These are phyloP conservation scores for Eumeta japonica DNA, from an alignment of 1,140 invertebrate genomes.

Conservation along the genomic window DNA sequence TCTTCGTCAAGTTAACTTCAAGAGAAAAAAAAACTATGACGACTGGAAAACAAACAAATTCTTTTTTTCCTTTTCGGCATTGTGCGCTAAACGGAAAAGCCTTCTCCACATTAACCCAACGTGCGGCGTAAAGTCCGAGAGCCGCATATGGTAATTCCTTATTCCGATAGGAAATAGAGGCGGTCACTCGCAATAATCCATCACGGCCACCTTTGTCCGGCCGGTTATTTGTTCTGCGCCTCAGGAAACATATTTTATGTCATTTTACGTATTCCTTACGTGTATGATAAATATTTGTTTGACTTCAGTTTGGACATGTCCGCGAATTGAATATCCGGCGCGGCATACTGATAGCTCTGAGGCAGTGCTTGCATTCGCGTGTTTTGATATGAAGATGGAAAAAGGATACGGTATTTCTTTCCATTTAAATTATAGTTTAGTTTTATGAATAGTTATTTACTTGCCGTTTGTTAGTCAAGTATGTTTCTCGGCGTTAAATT, in stretches of 20 bases:
- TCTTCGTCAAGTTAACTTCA: no score
- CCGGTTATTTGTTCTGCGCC: conserved; percentile 37
- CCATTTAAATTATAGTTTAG: no score
- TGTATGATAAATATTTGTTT: conserved; percentile 57
- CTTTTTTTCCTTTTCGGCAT: no score
- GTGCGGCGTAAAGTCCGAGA: conserved; percentile 22
- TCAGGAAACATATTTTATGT: conserved; percentile 38
- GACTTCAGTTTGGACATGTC: conserved; percentile 42
- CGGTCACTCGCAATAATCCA: conserved; percentile 56
- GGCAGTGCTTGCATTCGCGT: no score
- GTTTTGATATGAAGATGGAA: no score
- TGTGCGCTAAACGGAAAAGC: no score
- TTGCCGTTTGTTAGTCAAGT: no score
- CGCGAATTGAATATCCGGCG: conserved; percentile 50
- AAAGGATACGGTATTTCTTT: no score
- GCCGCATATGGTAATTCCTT: conserved; percentile 56
- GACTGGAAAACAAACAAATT: no score
- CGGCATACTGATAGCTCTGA: neutral
- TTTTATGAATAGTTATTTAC: no score
- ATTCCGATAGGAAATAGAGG: conserved; percentile 54
- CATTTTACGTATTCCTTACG: conserved; percentile 55
- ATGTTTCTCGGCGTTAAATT: no score
- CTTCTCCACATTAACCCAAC: conserved; percentile 19
- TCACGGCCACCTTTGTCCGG: conserved; percentile 25
- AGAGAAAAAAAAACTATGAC: no score